Base-by-base conservation (phyloP, 2,888 invertebrate genomes). In the Neria commutata region DNA sequence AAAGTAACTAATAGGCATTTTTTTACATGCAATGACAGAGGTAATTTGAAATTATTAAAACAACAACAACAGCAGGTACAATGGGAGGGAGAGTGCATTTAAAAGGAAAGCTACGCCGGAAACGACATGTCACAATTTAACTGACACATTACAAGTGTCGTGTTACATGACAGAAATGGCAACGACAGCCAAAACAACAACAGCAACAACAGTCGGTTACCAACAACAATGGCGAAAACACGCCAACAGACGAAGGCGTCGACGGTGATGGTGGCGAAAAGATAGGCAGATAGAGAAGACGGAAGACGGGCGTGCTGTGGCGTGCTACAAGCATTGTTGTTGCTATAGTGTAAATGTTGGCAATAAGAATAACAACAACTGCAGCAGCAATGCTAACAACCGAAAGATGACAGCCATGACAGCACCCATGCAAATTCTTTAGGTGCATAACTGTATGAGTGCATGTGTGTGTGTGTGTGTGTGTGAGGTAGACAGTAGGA, bases 261-360 rank as follows among this genome's bases (percentile, higher is more conserved):
- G 11, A 29, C 29, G n/a, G 8, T 37, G n/a, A n/a, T n/a, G n/a
- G n/a, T n/a, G n/a, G n/a, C n/a, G n/a, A n/a, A n/a, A n/a, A n/a
- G n/a, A n/a, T n/a, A n/a, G n/a, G n/a, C n/a, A n/a, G n/a, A n/a
- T n/a, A n/a, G n/a, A n/a, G n/a, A n/a, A n/a, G n/a, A n/a, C n/a
- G n/a, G n/a, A n/a, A n/a, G n/a, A n/a, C n/a, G n/a, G n/a, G n/a
- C n/a, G n/a, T n/a, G n/a, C n/a, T n/a, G n/a, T n/a, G n/a, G n/a
- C n/a, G n/a, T n/a, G n/a, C n/a, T n/a, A n/a, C n/a, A n/a, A n/a
- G n/a, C 64, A 73, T 62, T 58, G 61, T 62, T 67, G 64, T 73
- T 73, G 73, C 70, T 70, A 74, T 74, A 72, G 73, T 73, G 73
- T 63, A 69, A 63, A 54, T 67, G 60, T 53, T 56, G n/a, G 16